phyloP scores from a whole-genome alignment of 2,113 vertebrate species.

The Brienomyrus longianalis region DNA sequence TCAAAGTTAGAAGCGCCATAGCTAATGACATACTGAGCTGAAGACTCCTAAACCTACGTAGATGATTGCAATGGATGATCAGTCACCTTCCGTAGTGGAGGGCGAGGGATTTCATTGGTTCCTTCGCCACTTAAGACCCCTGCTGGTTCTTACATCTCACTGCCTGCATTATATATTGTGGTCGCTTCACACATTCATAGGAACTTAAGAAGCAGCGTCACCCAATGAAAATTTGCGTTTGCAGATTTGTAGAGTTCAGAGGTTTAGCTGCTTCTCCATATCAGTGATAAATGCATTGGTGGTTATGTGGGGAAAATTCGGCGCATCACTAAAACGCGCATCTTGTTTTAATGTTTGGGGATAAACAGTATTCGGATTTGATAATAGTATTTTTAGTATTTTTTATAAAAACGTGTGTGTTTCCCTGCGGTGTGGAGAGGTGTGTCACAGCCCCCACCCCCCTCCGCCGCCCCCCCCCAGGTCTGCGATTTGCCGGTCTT shows the following conservation, averaged over 20 bases:
- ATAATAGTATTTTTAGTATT: not conserved
- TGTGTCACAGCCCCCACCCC: not conserved
- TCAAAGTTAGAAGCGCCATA: not conserved
- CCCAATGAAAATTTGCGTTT: not conserved
- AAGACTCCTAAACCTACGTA: not conserved
- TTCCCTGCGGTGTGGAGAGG: not conserved
- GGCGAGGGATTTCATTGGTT: not conserved
- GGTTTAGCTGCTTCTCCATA: not conserved
- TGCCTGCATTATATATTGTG: not conserved
- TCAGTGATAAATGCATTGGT: not conserved
- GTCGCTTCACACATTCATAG: not conserved
- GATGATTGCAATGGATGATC: not conserved
- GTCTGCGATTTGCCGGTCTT: constrained; percentile 1
- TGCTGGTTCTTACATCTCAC: not conserved
- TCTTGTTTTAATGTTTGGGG: not conserved
- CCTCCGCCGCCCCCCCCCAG: not conserved
- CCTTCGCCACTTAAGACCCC: not conserved
- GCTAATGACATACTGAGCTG: not conserved
- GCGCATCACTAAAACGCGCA: not conserved
- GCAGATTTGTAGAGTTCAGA: not conserved
- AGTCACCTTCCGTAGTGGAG: not conserved
- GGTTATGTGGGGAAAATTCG: not conserved
- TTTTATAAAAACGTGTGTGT: not conserved
- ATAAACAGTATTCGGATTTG: not conserved
- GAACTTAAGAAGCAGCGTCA: not conserved